These are phyloP conservation scores for Agrochola lychnidis DNA, from an alignment of 2,888 invertebrate genomes.

Conservation along the genomic window DNA sequence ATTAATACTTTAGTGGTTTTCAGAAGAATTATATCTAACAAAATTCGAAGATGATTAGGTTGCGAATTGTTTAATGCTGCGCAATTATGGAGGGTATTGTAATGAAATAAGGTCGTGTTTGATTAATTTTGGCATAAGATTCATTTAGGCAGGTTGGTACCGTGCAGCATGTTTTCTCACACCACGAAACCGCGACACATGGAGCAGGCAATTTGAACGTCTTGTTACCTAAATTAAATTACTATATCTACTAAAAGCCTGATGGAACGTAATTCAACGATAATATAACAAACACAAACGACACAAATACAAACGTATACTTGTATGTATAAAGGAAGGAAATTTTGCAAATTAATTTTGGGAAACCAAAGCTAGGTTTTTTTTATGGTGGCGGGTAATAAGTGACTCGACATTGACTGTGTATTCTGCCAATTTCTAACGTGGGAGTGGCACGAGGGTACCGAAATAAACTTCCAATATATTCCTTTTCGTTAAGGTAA, in stretches of 20 bases:
- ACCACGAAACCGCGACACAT: constrained; percentile 13
- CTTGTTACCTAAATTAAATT: constrained; percentile 20
- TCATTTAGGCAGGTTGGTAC: constrained; percentile 9
- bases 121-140: constrained; percentile 44
- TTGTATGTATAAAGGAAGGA: constrained; percentile 21
- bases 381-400: constrained; percentile 30
- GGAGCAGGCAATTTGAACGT: constrained; percentile 17
- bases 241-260: constrained; percentile 8
- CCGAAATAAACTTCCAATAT: constrained; percentile 51
- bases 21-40: constrained; percentile 22
- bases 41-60: constrained; percentile 34
- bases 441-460: constrained; percentile 56
- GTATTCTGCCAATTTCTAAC: constrained; percentile 55
- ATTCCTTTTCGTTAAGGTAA: constrained; percentile 28
- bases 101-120: constrained; percentile 38
- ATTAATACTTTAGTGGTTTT: constrained; percentile 32
- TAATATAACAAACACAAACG: constrained; percentile 4
- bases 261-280: constrained; percentile 2
- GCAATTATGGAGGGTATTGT: constrained; percentile 41
- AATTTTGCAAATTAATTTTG: constrained; percentile 17
- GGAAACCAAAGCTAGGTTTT: constrained; percentile 1
- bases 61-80: constrained; percentile 37
- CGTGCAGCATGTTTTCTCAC: constrained; percentile 9
- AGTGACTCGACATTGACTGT: constrained; percentile 34
- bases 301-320: constrained; percentile 7